phyloP scores from a whole-genome alignment of 1,140 invertebrate species.

The Pteromalus puparum region DNA sequence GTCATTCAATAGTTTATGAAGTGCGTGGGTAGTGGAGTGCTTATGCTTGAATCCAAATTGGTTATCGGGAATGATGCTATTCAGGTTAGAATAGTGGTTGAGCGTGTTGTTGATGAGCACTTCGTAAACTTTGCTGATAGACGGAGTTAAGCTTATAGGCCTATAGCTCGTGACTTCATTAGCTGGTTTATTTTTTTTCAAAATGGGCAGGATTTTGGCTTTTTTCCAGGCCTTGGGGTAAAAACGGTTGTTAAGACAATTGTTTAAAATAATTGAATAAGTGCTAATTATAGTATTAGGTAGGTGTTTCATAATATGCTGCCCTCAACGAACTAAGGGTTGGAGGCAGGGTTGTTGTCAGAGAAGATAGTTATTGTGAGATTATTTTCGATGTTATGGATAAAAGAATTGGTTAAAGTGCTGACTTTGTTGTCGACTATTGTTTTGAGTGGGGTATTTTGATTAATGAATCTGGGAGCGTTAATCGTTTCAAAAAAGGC shows the following conservation, averaged over 20 bases:
- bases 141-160: constrained; percentile 65
- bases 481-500: neutral
- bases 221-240: neutral
- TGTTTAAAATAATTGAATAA: constrained; percentile 6
- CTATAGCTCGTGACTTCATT: constrained; percentile 32
- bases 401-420: too few relatives aligned
- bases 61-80: constrained; percentile 54
- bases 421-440: too few relatives aligned
- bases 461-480: neutral
- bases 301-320: neutral
- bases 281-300: neutral
- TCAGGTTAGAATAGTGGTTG: constrained; percentile 31
- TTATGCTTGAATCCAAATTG: constrained; percentile 52
- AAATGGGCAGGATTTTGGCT: neutral
- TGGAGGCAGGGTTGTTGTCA: neutral
- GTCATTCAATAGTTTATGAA: constrained; percentile 26
- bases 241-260: neutral
- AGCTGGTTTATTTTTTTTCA: constrained; percentile 24
- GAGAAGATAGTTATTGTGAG: neutral
- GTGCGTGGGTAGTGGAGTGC: constrained; percentile 52
- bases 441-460: neutral
- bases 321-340: neutral
- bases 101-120: constrained; percentile 22
- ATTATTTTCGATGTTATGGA: neutral
- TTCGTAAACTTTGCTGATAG: constrained; percentile 60